These are phyloP conservation scores for Pteromalus puparum DNA, from an alignment of 1,140 invertebrate genomes.

Conservation along the genomic window DNA sequence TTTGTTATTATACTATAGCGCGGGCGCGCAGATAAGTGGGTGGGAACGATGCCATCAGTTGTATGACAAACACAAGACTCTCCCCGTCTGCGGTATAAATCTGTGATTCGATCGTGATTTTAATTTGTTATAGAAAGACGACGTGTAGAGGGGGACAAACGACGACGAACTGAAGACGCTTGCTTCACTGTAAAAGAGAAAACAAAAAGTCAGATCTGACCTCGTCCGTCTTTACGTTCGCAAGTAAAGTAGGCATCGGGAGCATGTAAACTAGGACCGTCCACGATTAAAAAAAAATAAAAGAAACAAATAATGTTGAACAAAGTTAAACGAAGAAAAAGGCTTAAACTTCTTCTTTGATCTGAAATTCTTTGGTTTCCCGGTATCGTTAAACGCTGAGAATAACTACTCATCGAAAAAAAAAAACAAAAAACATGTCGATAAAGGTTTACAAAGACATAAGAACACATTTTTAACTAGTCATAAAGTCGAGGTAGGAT, in stretches of 20 bases:
- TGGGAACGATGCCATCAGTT: not conserved
- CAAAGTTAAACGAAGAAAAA: conserved; percentile 12
- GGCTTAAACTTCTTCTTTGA: conserved; percentile 15
- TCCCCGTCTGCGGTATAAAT: conserved; percentile 47
- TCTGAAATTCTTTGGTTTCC: conserved; percentile 29
- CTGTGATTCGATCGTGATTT: conserved; percentile 53
- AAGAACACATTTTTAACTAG: conserved; percentile 64
- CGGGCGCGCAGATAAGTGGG: conserved; percentile 20
- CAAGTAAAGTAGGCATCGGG: conserved; percentile 41
- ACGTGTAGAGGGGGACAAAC: conserved; percentile 1
- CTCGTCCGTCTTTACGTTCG: conserved; percentile 46
- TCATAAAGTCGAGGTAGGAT: conserved; percentile 62
- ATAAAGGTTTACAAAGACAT: conserved; percentile 23
- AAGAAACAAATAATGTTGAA: conserved; percentile 37
- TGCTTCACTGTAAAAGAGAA: conserved; percentile 32
- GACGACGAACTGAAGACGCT: conserved; percentile 20
- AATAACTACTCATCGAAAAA: conserved; percentile 22
- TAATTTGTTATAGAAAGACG: conserved; percentile 40
- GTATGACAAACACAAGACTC: conserved; percentile 6
- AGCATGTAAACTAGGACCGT: conserved; percentile 48
- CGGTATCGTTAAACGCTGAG: not conserved
- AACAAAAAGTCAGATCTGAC: conserved; percentile 39
- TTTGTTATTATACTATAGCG: conserved; percentile 27
- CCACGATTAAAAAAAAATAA: conserved; percentile 44
- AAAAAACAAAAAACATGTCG: conserved; percentile 2